These are phyloP conservation scores for Erythrolamprus reginae DNA, from an alignment of 2,113 vertebrate genomes.

Conservation along the genomic window DNA sequence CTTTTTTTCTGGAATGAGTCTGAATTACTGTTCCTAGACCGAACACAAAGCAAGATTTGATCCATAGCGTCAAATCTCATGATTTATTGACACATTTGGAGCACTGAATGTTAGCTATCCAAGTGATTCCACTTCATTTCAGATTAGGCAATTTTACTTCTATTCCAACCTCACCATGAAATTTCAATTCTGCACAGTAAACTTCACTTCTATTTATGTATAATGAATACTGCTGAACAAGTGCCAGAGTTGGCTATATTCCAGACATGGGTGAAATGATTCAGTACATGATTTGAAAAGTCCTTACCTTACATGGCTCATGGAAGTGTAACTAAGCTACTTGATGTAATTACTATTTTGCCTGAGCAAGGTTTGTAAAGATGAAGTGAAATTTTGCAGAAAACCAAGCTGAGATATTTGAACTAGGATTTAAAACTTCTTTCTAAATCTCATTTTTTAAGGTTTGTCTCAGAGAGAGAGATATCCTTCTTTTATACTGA, in stretches of 20 bases:
- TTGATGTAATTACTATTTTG: constrained; percentile 4
- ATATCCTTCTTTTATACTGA: neutral
- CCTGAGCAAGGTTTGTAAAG: constrained; percentile 14
- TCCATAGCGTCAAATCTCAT: fast-evolving
- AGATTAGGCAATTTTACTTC: constrained; percentile 9
- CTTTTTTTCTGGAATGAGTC: neutral
- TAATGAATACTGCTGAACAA: neutral
- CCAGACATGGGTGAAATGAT: neutral
- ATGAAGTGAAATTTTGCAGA: neutral
- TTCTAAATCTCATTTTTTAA: neutral
- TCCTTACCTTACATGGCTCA: neutral
- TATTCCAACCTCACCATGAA: constrained; percentile 1
- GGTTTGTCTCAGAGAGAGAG: neutral
- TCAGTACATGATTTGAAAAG: fast-evolving
- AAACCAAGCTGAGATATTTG: neutral
- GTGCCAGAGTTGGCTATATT: neutral
- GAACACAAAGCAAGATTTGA: neutral
- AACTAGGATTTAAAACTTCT: neutral
- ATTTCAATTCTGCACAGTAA: neutral
- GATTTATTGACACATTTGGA: neutral
- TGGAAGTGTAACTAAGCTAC: constrained; percentile 31
- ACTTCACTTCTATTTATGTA: constrained; percentile 1
- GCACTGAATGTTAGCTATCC: neutral
- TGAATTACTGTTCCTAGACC: neutral
- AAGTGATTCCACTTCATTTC: neutral